Conservation (phyloP, 2,113 vertebrate species). For the Salminus brasiliensis region DNA sequence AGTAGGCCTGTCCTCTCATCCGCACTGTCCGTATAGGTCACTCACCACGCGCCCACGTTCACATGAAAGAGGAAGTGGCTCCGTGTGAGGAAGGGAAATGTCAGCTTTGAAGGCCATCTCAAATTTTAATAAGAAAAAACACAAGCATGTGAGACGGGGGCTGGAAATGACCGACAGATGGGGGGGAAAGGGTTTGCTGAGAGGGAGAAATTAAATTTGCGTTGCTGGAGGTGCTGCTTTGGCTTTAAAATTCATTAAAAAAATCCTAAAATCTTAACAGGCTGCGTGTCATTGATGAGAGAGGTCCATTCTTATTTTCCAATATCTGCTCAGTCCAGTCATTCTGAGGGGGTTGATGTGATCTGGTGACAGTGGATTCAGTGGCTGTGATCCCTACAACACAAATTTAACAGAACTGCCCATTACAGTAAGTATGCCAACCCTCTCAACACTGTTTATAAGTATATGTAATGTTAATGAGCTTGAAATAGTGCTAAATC, state of each 20-base stretch:
- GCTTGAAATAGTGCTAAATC: too few relatives aligned
- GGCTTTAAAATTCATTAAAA: not conserved
- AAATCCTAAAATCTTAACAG: not conserved
- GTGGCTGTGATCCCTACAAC: too few relatives aligned
- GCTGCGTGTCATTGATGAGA: not conserved
- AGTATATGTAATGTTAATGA: too few relatives aligned
- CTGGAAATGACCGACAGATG: not conserved
- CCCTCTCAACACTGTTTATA: too few relatives aligned
- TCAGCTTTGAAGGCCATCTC: conserved; percentile 52
- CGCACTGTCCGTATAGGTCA: conserved; percentile 51
- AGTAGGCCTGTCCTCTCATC: conserved; percentile 25
- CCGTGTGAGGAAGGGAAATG: conserved; percentile 40
- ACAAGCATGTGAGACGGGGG: not conserved
- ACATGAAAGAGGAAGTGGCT: conserved; percentile 39
- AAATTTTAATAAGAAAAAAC: not conserved
- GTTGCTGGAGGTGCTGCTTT: not conserved
- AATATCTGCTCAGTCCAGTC: too few relatives aligned
- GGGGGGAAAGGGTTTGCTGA: not conserved
- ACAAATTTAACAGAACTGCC: too few relatives aligned
- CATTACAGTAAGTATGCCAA: too few relatives aligned
- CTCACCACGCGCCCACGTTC: conserved; percentile 19
- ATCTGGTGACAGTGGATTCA: too few relatives aligned
- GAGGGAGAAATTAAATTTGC: not conserved
- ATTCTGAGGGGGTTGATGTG: too few relatives aligned
- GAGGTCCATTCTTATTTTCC: too few relatives aligned